Base-by-base conservation (phyloP, 2,888 invertebrate genomes). In the Hoplodrina ambigua region DNA sequence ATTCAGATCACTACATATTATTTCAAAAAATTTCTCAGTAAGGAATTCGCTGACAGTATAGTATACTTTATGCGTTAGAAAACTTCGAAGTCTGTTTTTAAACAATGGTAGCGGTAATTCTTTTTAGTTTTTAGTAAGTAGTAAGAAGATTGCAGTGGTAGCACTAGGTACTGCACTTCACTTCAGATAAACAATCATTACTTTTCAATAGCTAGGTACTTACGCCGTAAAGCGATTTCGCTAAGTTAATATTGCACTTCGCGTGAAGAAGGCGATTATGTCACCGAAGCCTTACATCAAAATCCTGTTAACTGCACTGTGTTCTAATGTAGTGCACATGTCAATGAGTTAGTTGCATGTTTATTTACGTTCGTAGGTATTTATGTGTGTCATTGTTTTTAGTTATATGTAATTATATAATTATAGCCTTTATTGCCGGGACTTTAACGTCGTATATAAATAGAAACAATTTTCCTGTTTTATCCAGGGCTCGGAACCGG, bases 251-350 rank as follows among this genome's bases (percentile, higher is more conserved):
- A 80, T 80, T 75, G 77, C 80, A 75, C 74, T 78, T 65, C 41
- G 54, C 72, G 72, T 68, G 33, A 66, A 69, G 64, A 69, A 69
- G 58, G 58, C 62, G 66, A 70, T 82, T 85, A 87, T 75, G 85
- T 84, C 84, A 87, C 75, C 75, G 93, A 94, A 94, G 88, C 92
- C 92, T 80, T 84, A 86, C 88, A 90, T 87, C 78, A 73, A 87
- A 92, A 93, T 93, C 92, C 92, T 87, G 87, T 93, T 92, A 91
- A 72, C 65, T 84, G 83, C 83, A 83, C 63, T 76, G 67, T 78
- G 71, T 68, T 81, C 55, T 70, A 75, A 74, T 58, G 56, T 62
- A 58, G 64, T 74, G 75, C 73, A 76, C 44, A 72, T 73, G 60
- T 52, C 58, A 53, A 70, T 75, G 55, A 58, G 56, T 58, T 25